A percentile compares a stretch with the other conserved stretches of the same genome.
Evolutionary conservation across 2,113 vertebrate species (phyloP).

Genomic region (Picathartes gymnocephalus): DNA sequence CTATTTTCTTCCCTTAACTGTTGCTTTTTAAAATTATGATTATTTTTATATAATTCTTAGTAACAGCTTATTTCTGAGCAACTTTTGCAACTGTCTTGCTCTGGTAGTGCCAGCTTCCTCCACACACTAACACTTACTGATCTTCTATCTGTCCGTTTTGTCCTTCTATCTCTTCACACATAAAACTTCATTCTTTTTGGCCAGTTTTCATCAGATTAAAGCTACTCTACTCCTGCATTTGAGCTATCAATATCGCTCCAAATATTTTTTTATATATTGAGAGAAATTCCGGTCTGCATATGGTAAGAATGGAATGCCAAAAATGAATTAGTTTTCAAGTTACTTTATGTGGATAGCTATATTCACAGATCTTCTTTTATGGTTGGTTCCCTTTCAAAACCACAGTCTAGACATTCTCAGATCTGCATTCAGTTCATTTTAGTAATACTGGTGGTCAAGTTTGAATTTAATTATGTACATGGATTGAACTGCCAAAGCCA

Average conservation of each 20-base stretch:
- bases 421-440: background rate
- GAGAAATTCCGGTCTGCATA: background rate
- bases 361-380: background rate
- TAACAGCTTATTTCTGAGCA: background rate
- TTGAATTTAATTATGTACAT: background rate
- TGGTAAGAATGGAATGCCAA: background rate
- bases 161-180: background rate
- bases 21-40: background rate
- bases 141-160: background rate
- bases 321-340: background rate
- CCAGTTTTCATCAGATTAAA: background rate
- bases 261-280: background rate
- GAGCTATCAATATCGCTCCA: background rate
- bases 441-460: background rate
- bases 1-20: background rate
- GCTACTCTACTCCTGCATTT: background rate
- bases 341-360: background rate
- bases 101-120: background rate
- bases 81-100: background rate
- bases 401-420: conserved; percentile 34
- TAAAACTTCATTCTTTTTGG: background rate
- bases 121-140: background rate
- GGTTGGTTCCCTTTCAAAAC: conserved; percentile 19
- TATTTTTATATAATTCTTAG: background rate
- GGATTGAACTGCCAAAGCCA: background rate